These are phyloP conservation scores for Phragmatobia fuliginosa DNA, from an alignment of 2,888 invertebrate genomes.

Conservation along the genomic window DNA sequence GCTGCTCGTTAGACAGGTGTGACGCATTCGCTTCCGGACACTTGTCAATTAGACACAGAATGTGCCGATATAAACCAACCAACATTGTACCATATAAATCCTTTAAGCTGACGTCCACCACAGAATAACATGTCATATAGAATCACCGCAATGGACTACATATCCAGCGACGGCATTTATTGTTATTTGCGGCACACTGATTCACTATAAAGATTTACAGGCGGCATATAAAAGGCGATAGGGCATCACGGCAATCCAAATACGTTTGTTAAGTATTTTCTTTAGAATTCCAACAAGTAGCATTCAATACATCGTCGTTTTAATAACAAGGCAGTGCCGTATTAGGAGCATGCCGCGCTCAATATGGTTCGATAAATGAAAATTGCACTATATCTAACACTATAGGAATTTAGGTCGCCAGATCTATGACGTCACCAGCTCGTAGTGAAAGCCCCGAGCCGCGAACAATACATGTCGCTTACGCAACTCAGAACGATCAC, in stretches of 20 bases:
- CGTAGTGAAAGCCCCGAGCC: constrained; percentile 78
- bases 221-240: constrained; percentile 22
- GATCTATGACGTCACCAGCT: constrained; percentile 73
- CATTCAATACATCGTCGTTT: constrained; percentile 46
- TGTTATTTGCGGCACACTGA: constrained; percentile 14
- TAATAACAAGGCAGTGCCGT: constrained; percentile 58
- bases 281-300: constrained; percentile 48
- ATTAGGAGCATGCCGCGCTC: constrained; percentile 61
- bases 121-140: constrained; percentile 58
- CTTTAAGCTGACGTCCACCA: constrained; percentile 51
- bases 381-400: constrained; percentile 76
- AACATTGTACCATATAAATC: constrained; percentile 76
- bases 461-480: constrained; percentile 83
- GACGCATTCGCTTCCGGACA: constrained; percentile 65
- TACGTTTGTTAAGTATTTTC: constrained; percentile 35
- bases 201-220: constrained; percentile 19
- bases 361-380: constrained; percentile 73
- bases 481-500: constrained; percentile 78
- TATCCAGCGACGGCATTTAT: constrained; percentile 38
- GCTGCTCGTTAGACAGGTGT: constrained; percentile 68
- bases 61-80: constrained; percentile 64
- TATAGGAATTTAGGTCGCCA: constrained; percentile 75
- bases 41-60: constrained; percentile 80
- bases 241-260: constrained; percentile 24
- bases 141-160: constrained; percentile 44